Evolutionary conservation across 1,140 invertebrate species (phyloP).

Genomic region (Lepidurus packardi): DNA sequence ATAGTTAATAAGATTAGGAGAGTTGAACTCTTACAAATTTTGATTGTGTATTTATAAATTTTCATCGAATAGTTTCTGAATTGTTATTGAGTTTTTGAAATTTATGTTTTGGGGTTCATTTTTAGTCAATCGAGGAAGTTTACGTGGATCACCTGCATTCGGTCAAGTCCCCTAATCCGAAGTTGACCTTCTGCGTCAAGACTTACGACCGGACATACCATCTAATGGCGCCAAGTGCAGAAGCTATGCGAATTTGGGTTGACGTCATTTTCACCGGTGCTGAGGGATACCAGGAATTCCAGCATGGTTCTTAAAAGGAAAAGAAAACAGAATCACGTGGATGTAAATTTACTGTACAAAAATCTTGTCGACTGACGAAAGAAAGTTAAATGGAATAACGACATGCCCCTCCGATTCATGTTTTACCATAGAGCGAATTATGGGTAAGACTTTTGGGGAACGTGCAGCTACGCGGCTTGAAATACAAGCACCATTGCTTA

Average conservation of each 20-base stretch:
- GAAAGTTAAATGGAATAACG: background rate
- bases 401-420: too few species aligned
- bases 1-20: too few species aligned
- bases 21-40: background rate
- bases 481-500: too few species aligned
- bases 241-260: constrained; percentile 94
- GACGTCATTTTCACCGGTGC: constrained; percentile 89
- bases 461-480: too few species aligned
- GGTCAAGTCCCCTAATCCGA: constrained; percentile 83
- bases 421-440: too few species aligned
- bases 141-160: constrained; percentile 91
- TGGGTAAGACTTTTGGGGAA: too few species aligned
- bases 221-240: constrained; percentile 85
- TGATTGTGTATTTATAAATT: background rate
- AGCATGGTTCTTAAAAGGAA: constrained; percentile 38
- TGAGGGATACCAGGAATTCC: constrained; percentile 73
- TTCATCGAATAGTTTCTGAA: background rate
- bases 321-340: background rate
- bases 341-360: constrained; percentile 22
- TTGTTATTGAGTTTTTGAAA: constrained; percentile 3
- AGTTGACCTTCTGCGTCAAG: constrained; percentile 93
- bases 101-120: constrained; percentile 38
- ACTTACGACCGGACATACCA: constrained; percentile 82
- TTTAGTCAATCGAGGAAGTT: constrained; percentile 90
- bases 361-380: background rate